Evolutionary conservation across 2,888 invertebrate species (phyloP).

Genomic region (Selenia dentaria): DNA sequence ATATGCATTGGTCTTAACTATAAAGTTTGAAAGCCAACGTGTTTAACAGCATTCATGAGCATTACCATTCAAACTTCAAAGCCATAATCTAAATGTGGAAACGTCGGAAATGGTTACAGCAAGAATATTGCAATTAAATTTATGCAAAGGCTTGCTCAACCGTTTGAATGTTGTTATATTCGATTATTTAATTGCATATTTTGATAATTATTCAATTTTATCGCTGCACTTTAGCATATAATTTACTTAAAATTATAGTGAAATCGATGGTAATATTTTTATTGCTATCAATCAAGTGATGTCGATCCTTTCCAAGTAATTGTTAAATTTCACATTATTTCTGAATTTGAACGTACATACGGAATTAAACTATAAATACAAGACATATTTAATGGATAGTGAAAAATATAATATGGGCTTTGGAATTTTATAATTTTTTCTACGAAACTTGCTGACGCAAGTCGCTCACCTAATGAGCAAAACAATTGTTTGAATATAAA

Average conservation of each 20-base stretch:
- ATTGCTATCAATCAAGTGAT: constrained; percentile 2
- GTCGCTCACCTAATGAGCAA: no score
- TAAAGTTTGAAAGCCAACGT: not conserved
- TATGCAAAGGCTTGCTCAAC: constrained; percentile 24
- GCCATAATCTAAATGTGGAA: constrained; percentile 29
- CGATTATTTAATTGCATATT: constrained; percentile 26
- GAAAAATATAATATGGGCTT: no score
- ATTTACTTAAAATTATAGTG: constrained; percentile 3
- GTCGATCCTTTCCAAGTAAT: not conserved
- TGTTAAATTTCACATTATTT: constrained; percentile 1
- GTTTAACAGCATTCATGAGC: constrained; percentile 20
- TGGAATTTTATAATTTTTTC: no score
- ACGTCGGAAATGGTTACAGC: constrained; percentile 32
- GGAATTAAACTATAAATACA: no score
- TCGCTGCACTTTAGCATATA: not conserved
- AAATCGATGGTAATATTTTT: constrained; percentile 1
- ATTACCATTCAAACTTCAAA: constrained; percentile 27
- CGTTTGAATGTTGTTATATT: constrained; percentile 23
- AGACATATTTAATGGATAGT: no score
- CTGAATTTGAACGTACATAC: not conserved
- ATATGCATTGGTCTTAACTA: not conserved
- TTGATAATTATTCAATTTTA: constrained; percentile 17
- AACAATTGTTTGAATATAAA: no score
- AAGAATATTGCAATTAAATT: constrained; percentile 27
- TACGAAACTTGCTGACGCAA: no score